A percentile compares a stretch with the other conserved stretches of the same genome.
Conservation (phyloP, 2,797 vertebrate genomes). For the Hafferia zeledoni region DNA sequence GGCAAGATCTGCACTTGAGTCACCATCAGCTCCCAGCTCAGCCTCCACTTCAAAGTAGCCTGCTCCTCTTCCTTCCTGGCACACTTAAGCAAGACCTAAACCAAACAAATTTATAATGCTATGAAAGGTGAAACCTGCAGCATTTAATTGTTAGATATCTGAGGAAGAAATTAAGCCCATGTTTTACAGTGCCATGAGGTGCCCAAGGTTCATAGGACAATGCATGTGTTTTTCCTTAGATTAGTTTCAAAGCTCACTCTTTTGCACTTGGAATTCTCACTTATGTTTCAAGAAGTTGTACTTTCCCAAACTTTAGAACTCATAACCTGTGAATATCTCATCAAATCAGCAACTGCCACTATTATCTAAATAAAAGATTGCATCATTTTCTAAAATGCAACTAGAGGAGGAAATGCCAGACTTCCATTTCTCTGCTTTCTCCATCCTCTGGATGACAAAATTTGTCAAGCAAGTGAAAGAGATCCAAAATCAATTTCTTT, state of each 20-base stretch:
- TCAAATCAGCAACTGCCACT: not conserved
- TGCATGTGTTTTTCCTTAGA: not conserved
- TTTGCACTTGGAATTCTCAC: not conserved
- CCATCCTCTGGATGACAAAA: not conserved
- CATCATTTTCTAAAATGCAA: not conserved
- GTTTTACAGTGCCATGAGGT: not conserved
- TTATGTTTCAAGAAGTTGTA: not conserved
- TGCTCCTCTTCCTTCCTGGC: not conserved
- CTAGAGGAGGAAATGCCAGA: not conserved
- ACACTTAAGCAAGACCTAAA: not conserved
- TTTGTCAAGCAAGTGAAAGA: not conserved
- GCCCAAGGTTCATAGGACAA: not conserved
- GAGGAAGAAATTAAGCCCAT: not conserved
- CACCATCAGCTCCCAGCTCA: not conserved
- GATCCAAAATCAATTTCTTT: not conserved
- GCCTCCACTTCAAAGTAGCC: fast-evolving
- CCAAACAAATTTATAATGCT: not conserved
- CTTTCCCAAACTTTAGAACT: not conserved
- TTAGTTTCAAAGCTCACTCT: not conserved
- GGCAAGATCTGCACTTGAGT: fast-evolving
- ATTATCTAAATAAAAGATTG: not conserved
- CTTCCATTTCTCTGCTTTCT: not conserved
- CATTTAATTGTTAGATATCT: not conserved
- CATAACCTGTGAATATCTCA: not conserved
- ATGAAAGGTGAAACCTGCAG: not conserved